Evolutionary conservation across 2,888 invertebrate species (phyloP).

Genomic region (Meteorus colon): DNA sequence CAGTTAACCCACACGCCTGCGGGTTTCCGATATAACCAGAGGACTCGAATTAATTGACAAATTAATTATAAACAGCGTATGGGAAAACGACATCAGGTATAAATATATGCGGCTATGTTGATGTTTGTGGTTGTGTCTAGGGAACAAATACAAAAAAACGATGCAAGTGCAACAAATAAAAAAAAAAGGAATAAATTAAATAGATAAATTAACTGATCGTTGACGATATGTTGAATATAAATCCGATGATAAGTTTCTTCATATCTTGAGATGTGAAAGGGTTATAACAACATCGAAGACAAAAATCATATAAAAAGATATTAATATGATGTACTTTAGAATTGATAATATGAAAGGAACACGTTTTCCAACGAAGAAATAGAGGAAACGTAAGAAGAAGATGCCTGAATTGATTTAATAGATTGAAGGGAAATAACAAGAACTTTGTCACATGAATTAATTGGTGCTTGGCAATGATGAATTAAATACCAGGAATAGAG

Average conservation of each 20-base stretch:
- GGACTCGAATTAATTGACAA: slow-evolving; percentile 54
- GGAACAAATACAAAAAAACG: slow-evolving; percentile 13
- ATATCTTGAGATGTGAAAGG: too few species aligned
- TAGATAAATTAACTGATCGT: background rate
- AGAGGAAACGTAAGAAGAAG: too few species aligned
- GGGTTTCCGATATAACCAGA: slow-evolving; percentile 21
- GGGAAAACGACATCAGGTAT: slow-evolving; percentile 40
- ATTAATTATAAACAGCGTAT: slow-evolving; percentile 55
- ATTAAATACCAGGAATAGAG: too few species aligned
- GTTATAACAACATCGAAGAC: too few species aligned
- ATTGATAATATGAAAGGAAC: too few species aligned
- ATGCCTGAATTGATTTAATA: too few species aligned
- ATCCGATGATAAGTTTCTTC: background rate
- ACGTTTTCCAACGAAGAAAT: too few species aligned
- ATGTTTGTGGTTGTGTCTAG: slow-evolving; percentile 17
- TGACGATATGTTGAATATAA: slow-evolving; percentile 23
- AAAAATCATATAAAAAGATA: too few species aligned
- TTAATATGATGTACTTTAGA: too few species aligned
- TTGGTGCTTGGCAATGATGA: too few species aligned
- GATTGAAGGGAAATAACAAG: too few species aligned
- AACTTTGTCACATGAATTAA: too few species aligned
- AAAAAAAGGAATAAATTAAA: background rate
- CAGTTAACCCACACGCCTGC: slow-evolving; percentile 18
- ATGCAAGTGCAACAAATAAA: background rate
- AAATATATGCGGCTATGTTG: background rate